A percentile compares a stretch with the other conserved stretches of the same genome.
phyloP scores from a whole-genome alignment of 2,113 vertebrate genomes.

The Cephalophus harveyi region DNA sequence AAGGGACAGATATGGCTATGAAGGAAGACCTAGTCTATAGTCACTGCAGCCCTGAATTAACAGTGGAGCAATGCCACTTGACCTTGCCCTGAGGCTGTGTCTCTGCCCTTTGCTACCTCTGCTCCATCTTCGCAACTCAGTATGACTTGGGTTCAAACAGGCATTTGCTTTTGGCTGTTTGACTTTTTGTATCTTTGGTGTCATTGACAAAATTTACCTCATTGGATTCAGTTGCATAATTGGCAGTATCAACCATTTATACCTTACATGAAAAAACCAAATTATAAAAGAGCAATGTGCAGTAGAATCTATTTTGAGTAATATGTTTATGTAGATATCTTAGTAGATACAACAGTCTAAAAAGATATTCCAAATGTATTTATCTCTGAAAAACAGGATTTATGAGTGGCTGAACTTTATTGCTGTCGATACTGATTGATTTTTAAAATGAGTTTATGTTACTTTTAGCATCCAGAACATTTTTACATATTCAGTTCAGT shows the following conservation, averaged over 20 bases:
- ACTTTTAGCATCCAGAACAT: background rate
- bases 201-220: background rate
- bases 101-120: background rate
- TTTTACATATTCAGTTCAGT: background rate
- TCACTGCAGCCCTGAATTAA: background rate
- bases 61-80: fast-evolving
- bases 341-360: background rate
- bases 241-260: background rate
- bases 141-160: background rate
- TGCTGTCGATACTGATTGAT: background rate
- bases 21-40: background rate
- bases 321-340: background rate
- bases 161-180: background rate
- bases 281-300: background rate
- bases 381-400: background rate
- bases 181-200: background rate
- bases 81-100: background rate
- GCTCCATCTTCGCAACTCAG: background rate
- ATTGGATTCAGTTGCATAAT: background rate
- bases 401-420: background rate
- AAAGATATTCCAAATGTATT: background rate
- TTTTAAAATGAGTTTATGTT: background rate
- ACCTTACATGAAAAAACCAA: background rate
- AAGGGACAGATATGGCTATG: background rate
- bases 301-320: background rate